phyloP scores from a whole-genome alignment of 2,797 vertebrate species.

The Channa striata region DNA sequence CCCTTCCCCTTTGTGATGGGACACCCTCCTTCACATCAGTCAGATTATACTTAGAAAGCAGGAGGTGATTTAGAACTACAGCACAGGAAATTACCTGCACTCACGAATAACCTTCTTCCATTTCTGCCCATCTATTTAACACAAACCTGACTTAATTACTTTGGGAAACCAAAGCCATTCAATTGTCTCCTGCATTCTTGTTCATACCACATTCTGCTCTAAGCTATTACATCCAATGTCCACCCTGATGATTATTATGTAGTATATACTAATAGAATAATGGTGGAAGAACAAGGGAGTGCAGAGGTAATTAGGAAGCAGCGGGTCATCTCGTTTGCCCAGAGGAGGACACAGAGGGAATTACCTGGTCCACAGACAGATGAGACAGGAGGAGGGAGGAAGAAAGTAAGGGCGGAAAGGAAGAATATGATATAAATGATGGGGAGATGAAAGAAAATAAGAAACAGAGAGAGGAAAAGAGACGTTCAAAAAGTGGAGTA shows the following conservation, averaged over 20 bases:
- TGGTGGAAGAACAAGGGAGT: constrained; percentile 64
- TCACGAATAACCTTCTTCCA: constrained; percentile 41
- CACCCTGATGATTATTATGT: constrained; percentile 75
- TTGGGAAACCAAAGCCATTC: constrained; percentile 50
- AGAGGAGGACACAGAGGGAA: constrained; percentile 67
- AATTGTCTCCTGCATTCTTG: constrained; percentile 57
- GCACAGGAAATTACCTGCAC: constrained; percentile 1
- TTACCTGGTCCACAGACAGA: constrained; percentile 61
- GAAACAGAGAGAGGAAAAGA: constrained; percentile 18
- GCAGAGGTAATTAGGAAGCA: constrained; percentile 77
- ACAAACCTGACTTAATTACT: constrained; percentile 46
- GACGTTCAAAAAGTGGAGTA: constrained; percentile 28
- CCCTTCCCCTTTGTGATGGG: neutral
- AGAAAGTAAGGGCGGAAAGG: constrained; percentile 3
- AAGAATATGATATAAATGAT: constrained; percentile 27
- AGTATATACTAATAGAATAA: constrained; percentile 79
- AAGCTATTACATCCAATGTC: constrained; percentile 75
- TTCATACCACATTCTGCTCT: constrained; percentile 64
- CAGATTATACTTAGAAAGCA: constrained; percentile 2
- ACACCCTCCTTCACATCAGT: constrained; percentile 2
- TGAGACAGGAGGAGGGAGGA: constrained; percentile 22
- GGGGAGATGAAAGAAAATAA: constrained; percentile 29
- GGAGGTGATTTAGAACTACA: constrained; percentile 4
- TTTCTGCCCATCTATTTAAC: constrained; percentile 49
- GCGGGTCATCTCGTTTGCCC: constrained; percentile 73